phyloP scores from a whole-genome alignment of 2,888 invertebrate species.

The Melieria crassipennis region DNA sequence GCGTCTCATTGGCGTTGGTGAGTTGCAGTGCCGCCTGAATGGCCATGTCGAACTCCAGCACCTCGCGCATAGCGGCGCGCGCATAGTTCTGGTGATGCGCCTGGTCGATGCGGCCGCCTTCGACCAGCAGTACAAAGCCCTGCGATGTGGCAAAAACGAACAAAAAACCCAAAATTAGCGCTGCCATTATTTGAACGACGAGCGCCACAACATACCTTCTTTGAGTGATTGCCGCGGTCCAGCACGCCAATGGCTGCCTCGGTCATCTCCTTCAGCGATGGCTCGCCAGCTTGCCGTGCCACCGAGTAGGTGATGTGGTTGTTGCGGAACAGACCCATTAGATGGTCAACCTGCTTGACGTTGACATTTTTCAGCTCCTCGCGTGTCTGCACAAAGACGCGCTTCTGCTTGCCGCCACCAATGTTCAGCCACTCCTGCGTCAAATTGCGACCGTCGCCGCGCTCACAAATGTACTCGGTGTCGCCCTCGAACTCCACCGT shows the following conservation, averaged over 20 bases:
- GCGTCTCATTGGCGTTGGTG: slow-evolving; percentile 70
- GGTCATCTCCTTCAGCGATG: slow-evolving; percentile 71
- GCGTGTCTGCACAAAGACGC: slow-evolving; percentile 63
- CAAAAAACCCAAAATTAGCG: background rate
- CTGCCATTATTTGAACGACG: background rate
- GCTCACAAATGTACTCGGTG: slow-evolving; percentile 63
- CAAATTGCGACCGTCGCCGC: slow-evolving; percentile 70
- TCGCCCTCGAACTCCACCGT: slow-evolving; percentile 54
- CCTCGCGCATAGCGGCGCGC: slow-evolving; percentile 71
- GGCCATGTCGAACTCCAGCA: slow-evolving; percentile 73
- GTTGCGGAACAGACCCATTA: slow-evolving; percentile 69
- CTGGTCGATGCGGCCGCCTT: slow-evolving; percentile 73
- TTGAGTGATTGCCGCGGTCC: slow-evolving; percentile 53
- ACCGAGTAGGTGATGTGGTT: slow-evolving; percentile 71
- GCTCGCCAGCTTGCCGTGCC: slow-evolving; percentile 67
- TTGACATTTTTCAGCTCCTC: slow-evolving; percentile 65
- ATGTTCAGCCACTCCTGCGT: slow-evolving; percentile 68
- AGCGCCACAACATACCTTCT: slow-evolving; percentile 38
- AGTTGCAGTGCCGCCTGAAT: slow-evolving; percentile 68
- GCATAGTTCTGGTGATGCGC: slow-evolving; percentile 74
- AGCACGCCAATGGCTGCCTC: slow-evolving; percentile 68
- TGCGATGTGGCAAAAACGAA: slow-evolving; percentile 38
- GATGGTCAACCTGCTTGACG: slow-evolving; percentile 63
- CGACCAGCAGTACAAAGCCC: slow-evolving; percentile 71
- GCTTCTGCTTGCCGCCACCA: slow-evolving; percentile 53